Evolutionary conservation across 2,797 vertebrate species (phyloP), one percentile per base, ranked within the genome.

Genomic region (Pipistrellus nathusii): DNA sequence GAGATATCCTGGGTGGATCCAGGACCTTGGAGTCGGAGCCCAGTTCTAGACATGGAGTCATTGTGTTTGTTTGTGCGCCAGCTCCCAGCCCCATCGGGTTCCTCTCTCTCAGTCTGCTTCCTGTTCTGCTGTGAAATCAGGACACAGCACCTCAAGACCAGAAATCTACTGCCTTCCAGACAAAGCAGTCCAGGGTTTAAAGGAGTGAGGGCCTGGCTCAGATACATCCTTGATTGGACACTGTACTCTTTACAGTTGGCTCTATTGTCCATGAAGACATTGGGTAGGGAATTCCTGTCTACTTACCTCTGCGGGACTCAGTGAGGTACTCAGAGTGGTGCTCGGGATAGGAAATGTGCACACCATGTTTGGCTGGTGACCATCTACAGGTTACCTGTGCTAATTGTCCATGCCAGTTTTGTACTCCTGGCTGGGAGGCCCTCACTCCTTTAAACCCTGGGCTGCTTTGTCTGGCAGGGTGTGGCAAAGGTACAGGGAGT

Each of bases 41-140:
- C 66, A 20, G 66, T 90, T 93, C 83, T 82, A 87, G 90, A 92
- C 57, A n/a, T 21, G 59, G 66, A 96, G 18, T 85, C 84, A 85
- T 83, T 73, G 72, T 77, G 41, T 64, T n/a, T 76, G 68, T 77
- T 94, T 82, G 35, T 64, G 85, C 12, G 35, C 59, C 82, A 94
- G 48, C 9, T 73, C 55, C 6, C 4, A 2, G 38, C 25, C 59
- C 30, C 32, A 23, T 9, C 46, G 0, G 72, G 23, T 69, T 62
- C 25, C 32, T 72, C 69, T 48, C 18, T 12, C 44, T 83, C 57
- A 4, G 4, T 71, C 51, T 32, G 30, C 27, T 87, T 96, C 30
- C 30, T 75, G 5, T 27, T 8, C 25, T 41, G 15, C 46, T 11
- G 3, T 48, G 10, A 83, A 92, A 55, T 18, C 35, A 64, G 44